Conservation (phyloP, 23 tunicate genomes). For the Phallusia fumigata region DNA sequence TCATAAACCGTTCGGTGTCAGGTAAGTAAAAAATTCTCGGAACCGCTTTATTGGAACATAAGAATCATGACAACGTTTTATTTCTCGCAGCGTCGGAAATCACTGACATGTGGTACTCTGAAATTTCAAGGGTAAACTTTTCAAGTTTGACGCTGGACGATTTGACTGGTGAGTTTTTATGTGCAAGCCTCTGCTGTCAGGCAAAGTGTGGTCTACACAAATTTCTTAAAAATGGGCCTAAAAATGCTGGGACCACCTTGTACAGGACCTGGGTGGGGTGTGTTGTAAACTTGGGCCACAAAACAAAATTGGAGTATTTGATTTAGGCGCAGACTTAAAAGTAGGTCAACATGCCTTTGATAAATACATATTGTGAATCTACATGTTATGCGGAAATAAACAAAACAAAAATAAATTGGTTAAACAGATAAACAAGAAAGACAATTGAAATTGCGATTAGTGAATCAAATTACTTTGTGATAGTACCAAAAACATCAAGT, state of each 20-base stretch:
- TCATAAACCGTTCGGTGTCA: not conserved
- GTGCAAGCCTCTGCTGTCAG: slow-evolving; percentile 5
- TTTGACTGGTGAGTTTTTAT: not conserved
- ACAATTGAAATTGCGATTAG: too few species aligned
- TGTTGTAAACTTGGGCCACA: slow-evolving; percentile 51
- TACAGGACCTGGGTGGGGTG: slow-evolving; percentile 80
- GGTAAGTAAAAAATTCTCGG: not conserved
- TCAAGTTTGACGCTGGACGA: not conserved
- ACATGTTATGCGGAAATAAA: too few species aligned
- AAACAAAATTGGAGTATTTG: too few species aligned
- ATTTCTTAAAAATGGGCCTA: slow-evolving; percentile 16
- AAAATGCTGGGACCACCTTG: slow-evolving; percentile 33
- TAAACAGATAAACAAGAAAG: too few species aligned
- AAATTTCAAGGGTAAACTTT: slow-evolving; percentile 5
- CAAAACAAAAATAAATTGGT: too few species aligned
- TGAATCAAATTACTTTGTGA: too few species aligned
- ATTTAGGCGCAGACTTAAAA: too few species aligned
- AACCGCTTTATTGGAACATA: not conserved
- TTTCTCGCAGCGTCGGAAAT: not conserved
- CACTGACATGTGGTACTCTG: slow-evolving; percentile 20
- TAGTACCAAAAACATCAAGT: too few species aligned
- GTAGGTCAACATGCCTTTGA: too few species aligned
- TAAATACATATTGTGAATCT: too few species aligned
- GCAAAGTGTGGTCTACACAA: not conserved
- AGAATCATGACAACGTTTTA: not conserved